phyloP scores from a whole-genome alignment of 2,888 invertebrate genomes.

The Bombylius major region DNA sequence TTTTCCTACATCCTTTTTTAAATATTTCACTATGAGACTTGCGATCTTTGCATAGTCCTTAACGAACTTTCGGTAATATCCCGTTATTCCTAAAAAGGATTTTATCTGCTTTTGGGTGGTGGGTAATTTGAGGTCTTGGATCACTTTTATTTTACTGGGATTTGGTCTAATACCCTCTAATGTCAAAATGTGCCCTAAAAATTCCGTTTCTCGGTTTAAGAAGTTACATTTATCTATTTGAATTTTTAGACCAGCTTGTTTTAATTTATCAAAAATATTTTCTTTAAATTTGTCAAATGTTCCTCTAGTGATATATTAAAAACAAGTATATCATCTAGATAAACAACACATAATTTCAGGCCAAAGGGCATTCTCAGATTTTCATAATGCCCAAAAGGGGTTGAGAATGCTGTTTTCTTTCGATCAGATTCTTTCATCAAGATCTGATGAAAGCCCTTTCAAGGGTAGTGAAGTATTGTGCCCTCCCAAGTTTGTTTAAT shows the following conservation, averaged over 20 bases:
- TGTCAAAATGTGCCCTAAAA: constrained; percentile 19
- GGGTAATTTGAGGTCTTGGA: constrained; percentile 37
- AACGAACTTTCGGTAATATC: constrained; percentile 1
- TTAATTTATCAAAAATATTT: constrained; percentile 8
- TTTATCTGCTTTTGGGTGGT: background rate
- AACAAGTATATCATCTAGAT: constrained; percentile 11
- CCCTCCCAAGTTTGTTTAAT: constrained; percentile 12
- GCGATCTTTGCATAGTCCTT: background rate
- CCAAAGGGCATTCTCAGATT: constrained; percentile 11
- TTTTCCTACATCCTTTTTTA: background rate
- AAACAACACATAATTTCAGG: constrained; percentile 8
- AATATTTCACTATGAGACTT: background rate
- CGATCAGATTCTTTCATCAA: constrained; percentile 5
- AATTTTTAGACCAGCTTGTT: constrained; percentile 8
- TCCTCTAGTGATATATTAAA: constrained; percentile 10
- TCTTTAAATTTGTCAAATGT: constrained; percentile 7
- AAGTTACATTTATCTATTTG: constrained; percentile 16
- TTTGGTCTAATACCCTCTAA: constrained; percentile 17
- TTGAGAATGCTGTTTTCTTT: constrained; percentile 8
- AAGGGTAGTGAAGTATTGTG: constrained; percentile 9
- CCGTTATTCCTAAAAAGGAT: background rate
- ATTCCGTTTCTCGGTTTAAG: constrained; percentile 17
- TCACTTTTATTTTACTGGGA: constrained; percentile 37
- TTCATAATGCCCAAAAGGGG: constrained; percentile 1
- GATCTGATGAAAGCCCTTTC: constrained; percentile 12